Conservation (phyloP, 2,797 vertebrate species). For the Xyrichtys novacula region DNA sequence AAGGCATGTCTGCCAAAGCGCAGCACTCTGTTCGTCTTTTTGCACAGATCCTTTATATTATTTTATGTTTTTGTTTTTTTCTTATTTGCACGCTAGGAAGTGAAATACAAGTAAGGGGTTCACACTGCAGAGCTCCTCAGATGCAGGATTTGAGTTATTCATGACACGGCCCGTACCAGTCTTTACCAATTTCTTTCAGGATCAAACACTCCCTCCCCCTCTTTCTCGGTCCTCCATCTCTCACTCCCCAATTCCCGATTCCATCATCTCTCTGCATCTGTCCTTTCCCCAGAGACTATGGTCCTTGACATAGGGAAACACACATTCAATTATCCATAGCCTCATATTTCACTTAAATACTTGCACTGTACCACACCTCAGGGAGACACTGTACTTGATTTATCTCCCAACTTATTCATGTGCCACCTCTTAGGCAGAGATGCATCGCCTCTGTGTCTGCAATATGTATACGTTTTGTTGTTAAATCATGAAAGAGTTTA, state of each 20-base stretch:
- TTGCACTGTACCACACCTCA: slow-evolving; percentile 57
- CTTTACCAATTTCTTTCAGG: slow-evolving; percentile 43
- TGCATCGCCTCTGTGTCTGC: slow-evolving; percentile 36
- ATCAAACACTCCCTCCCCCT: slow-evolving; percentile 33
- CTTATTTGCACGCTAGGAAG: slow-evolving; percentile 3
- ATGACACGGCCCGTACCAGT: slow-evolving; percentile 37
- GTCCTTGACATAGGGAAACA: slow-evolving; percentile 67
- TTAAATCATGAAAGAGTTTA: slow-evolving; percentile 62
- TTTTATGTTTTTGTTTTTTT: slow-evolving; percentile 3
- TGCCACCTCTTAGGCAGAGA: slow-evolving; percentile 48
- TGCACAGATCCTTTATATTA: neutral
- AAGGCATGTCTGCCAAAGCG: neutral
- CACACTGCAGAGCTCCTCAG: neutral
- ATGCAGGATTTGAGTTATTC: slow-evolving; percentile 53
- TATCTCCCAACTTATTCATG: slow-evolving; percentile 65
- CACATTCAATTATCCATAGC: slow-evolving; percentile 73
- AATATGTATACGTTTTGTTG: slow-evolving; percentile 60
- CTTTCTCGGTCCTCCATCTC: slow-evolving; percentile 25
- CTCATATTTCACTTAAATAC: slow-evolving; percentile 78
- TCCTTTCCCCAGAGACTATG: slow-evolving; percentile 50
- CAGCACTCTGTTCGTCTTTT: neutral
- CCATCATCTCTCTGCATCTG: slow-evolving; percentile 53
- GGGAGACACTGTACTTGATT: slow-evolving; percentile 73
- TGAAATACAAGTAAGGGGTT: slow-evolving; percentile 23
- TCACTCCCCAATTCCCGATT: slow-evolving; percentile 47